A percentile compares a stretch with the other conserved stretches of the same genome.
These are phyloP conservation scores for Anguilla obscura DNA, from an alignment of 2,797 vertebrate genomes.

Conservation along the genomic window DNA sequence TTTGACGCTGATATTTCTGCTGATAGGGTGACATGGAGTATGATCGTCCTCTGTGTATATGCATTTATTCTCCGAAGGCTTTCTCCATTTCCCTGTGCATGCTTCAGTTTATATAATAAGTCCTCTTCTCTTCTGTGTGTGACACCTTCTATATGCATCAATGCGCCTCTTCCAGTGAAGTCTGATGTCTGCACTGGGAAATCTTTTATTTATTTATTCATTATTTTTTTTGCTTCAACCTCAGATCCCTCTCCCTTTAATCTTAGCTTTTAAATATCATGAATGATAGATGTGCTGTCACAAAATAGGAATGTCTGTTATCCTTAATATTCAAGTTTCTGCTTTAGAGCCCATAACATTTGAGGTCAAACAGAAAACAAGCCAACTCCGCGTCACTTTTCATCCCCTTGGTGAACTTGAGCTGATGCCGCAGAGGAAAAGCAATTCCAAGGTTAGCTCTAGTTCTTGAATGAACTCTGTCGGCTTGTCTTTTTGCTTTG, in stretches of 20 bases:
- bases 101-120: not conserved
- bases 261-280: not conserved
- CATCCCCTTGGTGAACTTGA: too few species aligned
- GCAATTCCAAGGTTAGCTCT: too few species aligned
- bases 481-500: too few species aligned
- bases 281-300: not conserved
- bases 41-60: too few species aligned
- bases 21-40: not conserved
- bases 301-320: not conserved
- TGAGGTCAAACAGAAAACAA: too few species aligned
- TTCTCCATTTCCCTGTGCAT: not conserved
- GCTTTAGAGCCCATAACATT: not conserved
- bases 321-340: not conserved
- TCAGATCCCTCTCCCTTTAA: not conserved
- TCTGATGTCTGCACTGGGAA: not conserved
- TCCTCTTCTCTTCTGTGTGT: not conserved
- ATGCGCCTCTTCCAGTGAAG: not conserved
- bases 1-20: not conserved
- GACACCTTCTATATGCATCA: not conserved
- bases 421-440: too few species aligned
- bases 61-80: not conserved
- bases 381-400: too few species aligned
- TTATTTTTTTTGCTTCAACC: not conserved
- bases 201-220: not conserved
- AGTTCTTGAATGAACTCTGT: too few species aligned